Evolutionary conservation across 1,140 invertebrate genomes (phyloP).

Genomic region (Drosophila parvula): DNA sequence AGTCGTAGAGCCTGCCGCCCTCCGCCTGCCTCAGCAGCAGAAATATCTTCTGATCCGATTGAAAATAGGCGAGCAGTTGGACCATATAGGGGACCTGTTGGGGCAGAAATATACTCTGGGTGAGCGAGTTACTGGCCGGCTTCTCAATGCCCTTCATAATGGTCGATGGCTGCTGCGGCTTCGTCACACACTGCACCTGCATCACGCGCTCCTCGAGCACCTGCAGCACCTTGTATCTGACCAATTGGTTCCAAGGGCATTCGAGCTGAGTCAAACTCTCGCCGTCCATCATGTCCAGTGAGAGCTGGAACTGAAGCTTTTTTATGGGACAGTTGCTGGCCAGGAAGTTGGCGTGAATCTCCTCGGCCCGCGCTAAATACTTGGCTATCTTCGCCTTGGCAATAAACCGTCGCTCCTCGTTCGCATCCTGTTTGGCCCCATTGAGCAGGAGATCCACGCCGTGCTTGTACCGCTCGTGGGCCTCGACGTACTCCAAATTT

Average conservation of each 20-base stretch:
- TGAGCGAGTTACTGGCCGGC: slow-evolving; percentile 79
- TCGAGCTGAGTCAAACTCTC: slow-evolving; percentile 58
- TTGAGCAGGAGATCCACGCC: slow-evolving; percentile 84
- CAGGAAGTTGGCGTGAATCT: slow-evolving; percentile 80
- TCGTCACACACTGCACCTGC: slow-evolving; percentile 84
- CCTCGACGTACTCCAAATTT: slow-evolving; percentile 84
- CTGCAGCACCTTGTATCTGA: slow-evolving; percentile 85
- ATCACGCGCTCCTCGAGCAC: slow-evolving; percentile 84
- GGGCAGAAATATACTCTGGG: slow-evolving; percentile 84
- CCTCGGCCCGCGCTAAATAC: slow-evolving; percentile 84
- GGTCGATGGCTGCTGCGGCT: slow-evolving; percentile 80
- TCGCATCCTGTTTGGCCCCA: slow-evolving; percentile 80
- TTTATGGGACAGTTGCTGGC: slow-evolving; percentile 26
- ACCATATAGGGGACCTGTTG: slow-evolving; percentile 85
- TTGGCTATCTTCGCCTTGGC: slow-evolving; percentile 83
- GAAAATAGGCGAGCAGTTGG: slow-evolving; percentile 84
- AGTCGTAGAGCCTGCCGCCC: slow-evolving; percentile 83
- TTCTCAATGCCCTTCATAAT: slow-evolving; percentile 85
- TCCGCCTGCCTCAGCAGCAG: slow-evolving; percentile 84
- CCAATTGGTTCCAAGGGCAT: slow-evolving; percentile 83
- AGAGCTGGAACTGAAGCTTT: slow-evolving; percentile 72
- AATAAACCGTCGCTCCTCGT: slow-evolving; percentile 77
- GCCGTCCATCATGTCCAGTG: slow-evolving; percentile 65
- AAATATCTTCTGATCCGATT: slow-evolving; percentile 85
- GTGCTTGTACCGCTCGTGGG: slow-evolving; percentile 84